Evolutionary conservation across 1,140 invertebrate species (phyloP).

Genomic region (Copidosoma floridanum): DNA sequence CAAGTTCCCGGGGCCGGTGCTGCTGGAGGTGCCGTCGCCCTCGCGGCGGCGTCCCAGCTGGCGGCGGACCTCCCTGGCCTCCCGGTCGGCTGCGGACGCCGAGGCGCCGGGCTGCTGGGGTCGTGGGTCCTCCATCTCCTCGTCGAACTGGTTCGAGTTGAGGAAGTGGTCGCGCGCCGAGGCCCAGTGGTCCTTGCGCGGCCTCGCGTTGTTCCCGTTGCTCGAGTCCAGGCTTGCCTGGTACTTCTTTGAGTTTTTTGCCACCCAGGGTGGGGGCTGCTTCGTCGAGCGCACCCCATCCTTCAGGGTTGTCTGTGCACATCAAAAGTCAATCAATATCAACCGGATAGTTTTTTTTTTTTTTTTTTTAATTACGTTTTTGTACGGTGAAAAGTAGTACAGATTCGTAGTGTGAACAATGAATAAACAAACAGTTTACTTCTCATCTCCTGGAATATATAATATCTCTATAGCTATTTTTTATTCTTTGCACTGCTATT

Average conservation of each 20-base stretch:
- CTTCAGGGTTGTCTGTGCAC: conserved; percentile 49
- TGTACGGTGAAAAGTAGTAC: too few relatives aligned
- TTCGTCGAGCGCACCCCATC: conserved; percentile 43
- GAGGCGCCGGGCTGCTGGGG: conserved; percentile 14
- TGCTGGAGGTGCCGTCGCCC: conserved; percentile 25
- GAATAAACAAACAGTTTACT: too few relatives aligned
- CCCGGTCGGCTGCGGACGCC: conserved; percentile 10
- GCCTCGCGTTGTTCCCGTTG: conserved; percentile 37
- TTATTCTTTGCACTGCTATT: too few relatives aligned
- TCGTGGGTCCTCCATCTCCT: conserved; percentile 31
- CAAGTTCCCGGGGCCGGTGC: conserved; percentile 9
- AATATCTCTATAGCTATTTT: too few relatives aligned
- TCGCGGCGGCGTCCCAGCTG: conserved; percentile 36
- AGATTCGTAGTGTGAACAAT: too few relatives aligned
- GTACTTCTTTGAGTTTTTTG: conserved; percentile 45
- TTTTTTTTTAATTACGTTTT: too few relatives aligned
- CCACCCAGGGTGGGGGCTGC: conserved; percentile 43
- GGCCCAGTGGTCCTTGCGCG: conserved; percentile 53
- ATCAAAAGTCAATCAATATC: too few relatives aligned
- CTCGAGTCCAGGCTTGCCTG: conserved; percentile 44
- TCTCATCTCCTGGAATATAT: too few relatives aligned
- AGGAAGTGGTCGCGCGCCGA: conserved; percentile 51
- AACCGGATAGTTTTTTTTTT: too few relatives aligned
- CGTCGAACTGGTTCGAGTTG: conserved; percentile 37
- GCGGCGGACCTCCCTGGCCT: conserved; percentile 40